Conservation (phyloP, 2,113 vertebrate genomes). For the Lutjanus erythropterus region DNA sequence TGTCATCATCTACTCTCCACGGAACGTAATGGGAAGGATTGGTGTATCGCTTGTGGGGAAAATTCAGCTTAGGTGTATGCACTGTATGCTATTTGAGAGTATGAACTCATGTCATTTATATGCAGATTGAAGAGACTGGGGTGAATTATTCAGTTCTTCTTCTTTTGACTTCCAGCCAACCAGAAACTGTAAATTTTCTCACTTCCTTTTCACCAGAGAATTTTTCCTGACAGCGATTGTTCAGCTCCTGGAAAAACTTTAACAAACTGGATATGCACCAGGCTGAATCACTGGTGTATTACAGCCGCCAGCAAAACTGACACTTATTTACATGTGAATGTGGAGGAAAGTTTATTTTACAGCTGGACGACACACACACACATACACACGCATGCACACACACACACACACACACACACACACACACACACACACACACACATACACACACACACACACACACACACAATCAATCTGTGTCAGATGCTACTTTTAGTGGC, state of each 20-base stretch:
- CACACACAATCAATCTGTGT: not conserved
- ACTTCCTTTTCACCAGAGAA: not conserved
- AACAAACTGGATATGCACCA: not conserved
- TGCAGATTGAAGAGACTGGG: too few species aligned
- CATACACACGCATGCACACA: not conserved
- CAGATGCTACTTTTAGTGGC: not conserved
- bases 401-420: not conserved
- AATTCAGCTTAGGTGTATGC: too few species aligned
- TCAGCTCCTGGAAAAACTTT: not conserved
- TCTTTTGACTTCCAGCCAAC: not conserved
- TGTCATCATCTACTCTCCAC: too few species aligned
- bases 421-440: not conserved
- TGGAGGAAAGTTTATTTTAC: not conserved
- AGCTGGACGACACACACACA: not conserved
- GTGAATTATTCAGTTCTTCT: not conserved
- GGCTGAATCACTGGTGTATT: not conserved
- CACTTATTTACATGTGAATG: constrained; percentile 23
- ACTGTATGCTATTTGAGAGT: too few species aligned
- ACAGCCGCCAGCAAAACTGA: not conserved
- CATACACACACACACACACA: not conserved
- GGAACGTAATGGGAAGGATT: too few species aligned
- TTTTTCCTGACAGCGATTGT: not conserved
- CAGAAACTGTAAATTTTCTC: not conserved
- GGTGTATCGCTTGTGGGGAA: too few species aligned
- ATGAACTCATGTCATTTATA: too few species aligned